Percentiles rank a stretch among this genome's conserved stretches.
Evolutionary conservation across 2,888 invertebrate genomes (phyloP).

Genomic region (Timema podura): DNA sequence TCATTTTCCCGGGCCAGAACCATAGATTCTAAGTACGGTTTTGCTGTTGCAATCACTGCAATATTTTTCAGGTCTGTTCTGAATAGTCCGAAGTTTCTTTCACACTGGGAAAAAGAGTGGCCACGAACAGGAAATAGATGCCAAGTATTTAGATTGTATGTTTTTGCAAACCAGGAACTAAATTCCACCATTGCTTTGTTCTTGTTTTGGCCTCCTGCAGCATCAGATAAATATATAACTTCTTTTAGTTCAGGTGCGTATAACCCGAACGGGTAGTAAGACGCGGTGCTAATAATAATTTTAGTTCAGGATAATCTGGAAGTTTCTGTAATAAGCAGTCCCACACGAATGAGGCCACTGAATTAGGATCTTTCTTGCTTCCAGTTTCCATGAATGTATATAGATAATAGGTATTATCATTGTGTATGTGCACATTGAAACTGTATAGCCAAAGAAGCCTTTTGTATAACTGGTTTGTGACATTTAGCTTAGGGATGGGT

Average conservation of each 20-base stretch:
- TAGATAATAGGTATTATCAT: background rate
- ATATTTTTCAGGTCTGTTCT: too few species aligned
- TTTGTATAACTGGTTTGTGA: background rate
- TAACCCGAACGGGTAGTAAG: too few species aligned
- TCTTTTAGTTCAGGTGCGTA: too few species aligned
- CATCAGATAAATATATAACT: background rate
- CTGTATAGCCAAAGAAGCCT: background rate
- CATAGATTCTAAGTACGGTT: too few species aligned
- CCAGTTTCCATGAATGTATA: slow-evolving; percentile 3
- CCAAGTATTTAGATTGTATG: background rate
- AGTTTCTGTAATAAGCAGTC: background rate
- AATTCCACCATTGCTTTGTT: slow-evolving; percentile 11
- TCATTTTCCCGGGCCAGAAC: too few species aligned
- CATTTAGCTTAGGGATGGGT: slow-evolving; percentile 6
- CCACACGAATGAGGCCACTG: background rate
- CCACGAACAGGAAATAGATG: background rate
- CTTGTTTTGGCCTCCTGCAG: slow-evolving; percentile 7
- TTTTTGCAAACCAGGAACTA: slow-evolving; percentile 4
- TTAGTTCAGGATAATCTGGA: background rate
- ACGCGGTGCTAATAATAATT: too few species aligned
- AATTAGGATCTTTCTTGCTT: background rate
- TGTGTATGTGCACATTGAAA: slow-evolving; percentile 14
- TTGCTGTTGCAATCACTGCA: too few species aligned
- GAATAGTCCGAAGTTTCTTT: too few species aligned
- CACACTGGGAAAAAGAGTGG: too few species aligned